Percentiles rank a stretch among this genome's conserved stretches.
Conservation (phyloP, 2,797 vertebrate species). For the Morus bassanus region DNA sequence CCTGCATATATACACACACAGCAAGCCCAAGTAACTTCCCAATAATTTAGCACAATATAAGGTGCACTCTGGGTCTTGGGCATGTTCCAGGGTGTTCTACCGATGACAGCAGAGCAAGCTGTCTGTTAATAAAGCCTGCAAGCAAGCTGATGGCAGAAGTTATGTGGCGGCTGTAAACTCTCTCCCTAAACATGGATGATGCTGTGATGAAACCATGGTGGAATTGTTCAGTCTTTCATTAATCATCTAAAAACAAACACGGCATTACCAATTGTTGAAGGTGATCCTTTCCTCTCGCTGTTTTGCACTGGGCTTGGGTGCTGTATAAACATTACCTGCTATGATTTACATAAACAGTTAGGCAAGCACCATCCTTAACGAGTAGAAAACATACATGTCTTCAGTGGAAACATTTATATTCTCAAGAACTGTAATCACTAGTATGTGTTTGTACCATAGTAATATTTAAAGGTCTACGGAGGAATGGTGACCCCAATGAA, state of each 20-base stretch:
- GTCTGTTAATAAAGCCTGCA: background rate
- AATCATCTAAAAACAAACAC: background rate
- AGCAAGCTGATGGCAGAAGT: background rate
- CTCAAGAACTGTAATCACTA: background rate
- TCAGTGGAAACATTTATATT: background rate
- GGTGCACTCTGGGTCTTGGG: background rate
- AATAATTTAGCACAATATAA: background rate
- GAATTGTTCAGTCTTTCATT: background rate
- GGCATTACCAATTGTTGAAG: background rate
- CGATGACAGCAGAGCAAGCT: background rate
- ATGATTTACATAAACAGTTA: background rate
- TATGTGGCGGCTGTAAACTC: background rate
- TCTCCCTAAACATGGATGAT: background rate
- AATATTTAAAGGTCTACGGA: background rate
- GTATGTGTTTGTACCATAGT: background rate
- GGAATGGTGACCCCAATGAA: background rate
- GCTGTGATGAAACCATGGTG: background rate
- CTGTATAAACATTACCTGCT: slow-evolving; percentile 32
- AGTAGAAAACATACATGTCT: background rate
- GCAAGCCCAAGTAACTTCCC: background rate
- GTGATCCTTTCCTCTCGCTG: background rate
- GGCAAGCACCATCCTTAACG: background rate
- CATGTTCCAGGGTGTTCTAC: background rate
- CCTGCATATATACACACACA: background rate
- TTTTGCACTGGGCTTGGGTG: background rate